These are phyloP conservation scores for Polia nebulosa DNA, from an alignment of 2,888 invertebrate species.

Conservation along the genomic window DNA sequence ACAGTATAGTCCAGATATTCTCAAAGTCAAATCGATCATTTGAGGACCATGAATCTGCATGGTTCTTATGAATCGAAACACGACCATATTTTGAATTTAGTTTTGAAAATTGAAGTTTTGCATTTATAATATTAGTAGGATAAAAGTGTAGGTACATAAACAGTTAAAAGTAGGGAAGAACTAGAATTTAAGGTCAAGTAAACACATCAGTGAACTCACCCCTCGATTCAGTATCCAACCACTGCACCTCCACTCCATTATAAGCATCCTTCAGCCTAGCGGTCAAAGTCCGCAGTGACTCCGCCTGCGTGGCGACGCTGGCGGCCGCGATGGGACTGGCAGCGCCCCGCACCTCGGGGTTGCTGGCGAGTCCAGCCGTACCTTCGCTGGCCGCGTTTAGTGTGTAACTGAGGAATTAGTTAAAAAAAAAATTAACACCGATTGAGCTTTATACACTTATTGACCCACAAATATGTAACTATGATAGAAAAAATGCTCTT, in stretches of 20 bases:
- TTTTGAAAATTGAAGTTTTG: no score
- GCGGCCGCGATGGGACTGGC: conserved; percentile 82
- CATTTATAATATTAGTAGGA: no score
- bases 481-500: not conserved
- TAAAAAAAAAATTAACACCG: no score
- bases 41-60: no score
- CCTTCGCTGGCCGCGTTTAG: conserved; percentile 93
- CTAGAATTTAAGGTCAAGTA: not conserved
- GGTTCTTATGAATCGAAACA: no score
- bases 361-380: conserved; percentile 92
- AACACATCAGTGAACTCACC: conserved; percentile 66
- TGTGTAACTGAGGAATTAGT: conserved; percentile 89
- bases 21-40: no score
- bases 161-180: no score
- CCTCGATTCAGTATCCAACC: conserved; percentile 90
- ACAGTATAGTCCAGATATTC: no score
- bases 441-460: not conserved
- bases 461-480: not conserved
- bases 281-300: conserved; percentile 94
- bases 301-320: conserved; percentile 93
- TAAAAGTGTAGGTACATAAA: no score
- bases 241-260: conserved; percentile 97
- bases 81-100: no score
- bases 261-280: conserved; percentile 96
- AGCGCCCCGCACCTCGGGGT: conserved; percentile 93